These are phyloP conservation scores for Eudasyphora cyanicolor DNA, from an alignment of 2,888 invertebrate species.

Conservation along the genomic window DNA sequence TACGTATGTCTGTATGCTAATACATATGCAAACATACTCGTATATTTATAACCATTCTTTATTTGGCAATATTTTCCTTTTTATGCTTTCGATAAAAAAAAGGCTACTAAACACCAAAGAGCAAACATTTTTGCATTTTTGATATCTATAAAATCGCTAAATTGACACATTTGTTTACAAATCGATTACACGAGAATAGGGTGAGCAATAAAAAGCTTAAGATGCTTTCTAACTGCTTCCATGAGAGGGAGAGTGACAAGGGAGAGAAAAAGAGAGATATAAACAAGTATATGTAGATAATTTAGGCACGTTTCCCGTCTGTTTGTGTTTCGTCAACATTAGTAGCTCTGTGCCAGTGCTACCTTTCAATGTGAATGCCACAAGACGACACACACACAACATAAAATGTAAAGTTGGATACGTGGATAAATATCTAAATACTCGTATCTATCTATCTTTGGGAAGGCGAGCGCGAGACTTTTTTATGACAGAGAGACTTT, in stretches of 20 bases:
- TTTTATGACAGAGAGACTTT: not conserved
- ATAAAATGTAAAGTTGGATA: not conserved
- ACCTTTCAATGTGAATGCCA: not conserved
- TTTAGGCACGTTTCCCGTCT: slow-evolving; percentile 24
- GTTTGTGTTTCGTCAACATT: not conserved
- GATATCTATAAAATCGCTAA: slow-evolving; percentile 14
- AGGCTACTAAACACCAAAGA: not conserved
- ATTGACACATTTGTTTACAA: slow-evolving; percentile 19
- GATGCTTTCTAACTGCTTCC: not conserved
- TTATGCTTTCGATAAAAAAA: not conserved
- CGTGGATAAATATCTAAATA: slow-evolving; percentile 1
- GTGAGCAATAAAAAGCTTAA: slow-evolving; percentile 6
- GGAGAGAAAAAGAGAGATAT: not conserved
- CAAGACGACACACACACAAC: not conserved
- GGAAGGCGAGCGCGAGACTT: too few relatives aligned
- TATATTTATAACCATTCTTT: not conserved
- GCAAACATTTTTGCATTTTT: not conserved
- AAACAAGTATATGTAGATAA: not conserved
- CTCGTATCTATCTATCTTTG: not conserved
- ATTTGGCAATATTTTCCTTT: too few relatives aligned
- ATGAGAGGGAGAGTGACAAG: not conserved
- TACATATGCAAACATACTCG: not conserved
- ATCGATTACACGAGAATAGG: slow-evolving; percentile 11
- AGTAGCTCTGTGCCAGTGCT: not conserved
- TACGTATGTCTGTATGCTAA: not conserved